phyloP scores from a whole-genome alignment of 2,113 vertebrate species.

The Cebus imitator region DNA sequence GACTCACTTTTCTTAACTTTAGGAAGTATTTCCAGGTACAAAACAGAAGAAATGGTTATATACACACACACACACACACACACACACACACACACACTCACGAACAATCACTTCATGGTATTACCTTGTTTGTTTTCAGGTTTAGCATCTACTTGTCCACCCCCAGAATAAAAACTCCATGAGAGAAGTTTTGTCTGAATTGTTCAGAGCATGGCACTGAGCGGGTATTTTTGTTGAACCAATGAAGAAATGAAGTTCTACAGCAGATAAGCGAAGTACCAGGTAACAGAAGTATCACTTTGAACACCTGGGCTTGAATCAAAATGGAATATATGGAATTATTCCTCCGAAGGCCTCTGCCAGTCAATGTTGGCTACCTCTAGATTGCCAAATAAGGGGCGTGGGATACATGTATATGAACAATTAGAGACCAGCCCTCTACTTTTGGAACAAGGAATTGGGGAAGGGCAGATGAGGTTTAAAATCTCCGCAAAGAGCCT shows the following conservation, averaged over 20 bases:
- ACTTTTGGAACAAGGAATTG: not conserved
- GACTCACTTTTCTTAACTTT: not conserved
- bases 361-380: not conserved
- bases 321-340: not conserved
- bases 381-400: not conserved
- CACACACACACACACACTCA: not conserved
- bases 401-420: not conserved
- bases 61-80: too few species aligned
- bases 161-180: not conserved
- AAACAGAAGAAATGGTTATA: not conserved
- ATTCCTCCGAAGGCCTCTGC: not conserved
- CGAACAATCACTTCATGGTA: not conserved
- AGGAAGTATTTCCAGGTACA: not conserved
- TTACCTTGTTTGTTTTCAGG: not conserved
- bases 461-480: not conserved
- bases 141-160: not conserved
- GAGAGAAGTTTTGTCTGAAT: not conserved
- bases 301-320: not conserved
- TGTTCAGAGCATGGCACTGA: not conserved
- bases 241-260: slow-evolving; percentile 10
- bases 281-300: not conserved
- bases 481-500: not conserved
- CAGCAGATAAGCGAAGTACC: not conserved
- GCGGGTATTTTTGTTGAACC: not conserved
- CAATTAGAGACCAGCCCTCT: not conserved